Evolutionary conservation across 1,140 invertebrate species (phyloP).

Genomic region (Ceratoteleas bidentatus): DNA sequence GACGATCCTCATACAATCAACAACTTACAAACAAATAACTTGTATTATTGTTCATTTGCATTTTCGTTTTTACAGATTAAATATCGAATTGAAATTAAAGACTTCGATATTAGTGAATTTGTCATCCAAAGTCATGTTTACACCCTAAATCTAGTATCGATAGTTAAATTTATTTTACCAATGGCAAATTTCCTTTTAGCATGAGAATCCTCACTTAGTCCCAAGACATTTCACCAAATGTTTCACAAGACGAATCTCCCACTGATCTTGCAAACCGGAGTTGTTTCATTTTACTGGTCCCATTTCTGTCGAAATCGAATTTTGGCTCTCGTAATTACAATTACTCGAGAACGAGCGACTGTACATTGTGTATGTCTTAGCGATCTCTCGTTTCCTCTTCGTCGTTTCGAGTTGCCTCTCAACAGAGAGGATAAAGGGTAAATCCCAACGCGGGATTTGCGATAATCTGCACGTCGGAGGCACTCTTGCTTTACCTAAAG

Average conservation of each 20-base stretch:
- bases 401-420: slow-evolving; percentile 57
- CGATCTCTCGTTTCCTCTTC: slow-evolving; percentile 65
- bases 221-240: background rate
- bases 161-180: too few species aligned
- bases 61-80: too few species aligned
- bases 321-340: slow-evolving; percentile 48
- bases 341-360: slow-evolving; percentile 22
- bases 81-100: too few species aligned
- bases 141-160: too few species aligned
- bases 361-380: slow-evolving; percentile 15
- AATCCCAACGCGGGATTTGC: slow-evolving; percentile 47
- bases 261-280: slow-evolving; percentile 12
- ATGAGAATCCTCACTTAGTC: too few species aligned
- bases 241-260: slow-evolving; percentile 10
- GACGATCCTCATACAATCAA: too few species aligned
- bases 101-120: too few species aligned
- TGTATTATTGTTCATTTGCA: too few species aligned
- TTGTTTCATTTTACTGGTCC: slow-evolving; percentile 8
- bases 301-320: slow-evolving; percentile 44
- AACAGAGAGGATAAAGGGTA: slow-evolving; percentile 61
- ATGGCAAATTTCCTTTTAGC: too few species aligned
- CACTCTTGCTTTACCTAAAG: slow-evolving; percentile 53
- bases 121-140: too few species aligned
- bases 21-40: too few species aligned
- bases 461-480: slow-evolving; percentile 51